Conservation (phyloP, 2,888 invertebrate genomes). For the Drosophila paracracens region DNA sequence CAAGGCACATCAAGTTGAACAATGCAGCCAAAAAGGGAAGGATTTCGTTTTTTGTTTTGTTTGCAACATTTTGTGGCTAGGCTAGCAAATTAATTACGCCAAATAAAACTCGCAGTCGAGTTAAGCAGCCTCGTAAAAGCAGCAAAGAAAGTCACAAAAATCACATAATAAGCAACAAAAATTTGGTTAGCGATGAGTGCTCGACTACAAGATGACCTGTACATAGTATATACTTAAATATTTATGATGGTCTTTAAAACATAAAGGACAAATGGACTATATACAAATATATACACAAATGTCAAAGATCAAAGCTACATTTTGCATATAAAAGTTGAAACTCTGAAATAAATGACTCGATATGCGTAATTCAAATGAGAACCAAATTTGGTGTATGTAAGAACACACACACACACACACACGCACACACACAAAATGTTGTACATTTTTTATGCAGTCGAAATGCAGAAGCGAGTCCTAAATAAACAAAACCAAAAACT, state of each 20-base stretch:
- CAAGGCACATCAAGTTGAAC: constrained; percentile 49
- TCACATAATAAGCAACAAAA: constrained; percentile 28
- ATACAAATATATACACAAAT: background rate
- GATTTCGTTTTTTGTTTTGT: constrained; percentile 26
- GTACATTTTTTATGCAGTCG: constrained; percentile 56
- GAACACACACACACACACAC: constrained; percentile 36
- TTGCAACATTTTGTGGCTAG: constrained; percentile 36
- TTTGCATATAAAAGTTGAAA: background rate
- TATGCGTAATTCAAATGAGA: background rate
- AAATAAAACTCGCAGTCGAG: constrained; percentile 36
- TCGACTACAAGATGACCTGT: constrained; percentile 6
- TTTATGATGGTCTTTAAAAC: background rate
- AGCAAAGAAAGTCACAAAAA: constrained; percentile 54
- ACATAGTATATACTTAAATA: background rate
- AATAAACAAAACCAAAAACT: constrained; percentile 72
- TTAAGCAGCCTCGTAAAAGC: constrained; percentile 39
- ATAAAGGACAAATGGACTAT: background rate
- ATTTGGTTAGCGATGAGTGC: background rate
- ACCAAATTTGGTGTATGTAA: constrained; percentile 1
- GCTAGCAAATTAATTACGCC: constrained; percentile 65
- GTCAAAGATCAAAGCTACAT: background rate
- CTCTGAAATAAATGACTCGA: background rate
- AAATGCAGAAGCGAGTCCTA: constrained; percentile 60
- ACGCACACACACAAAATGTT: constrained; percentile 22
- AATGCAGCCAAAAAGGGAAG: constrained; percentile 52